These are phyloP conservation scores for Tenodera sinensis DNA, from an alignment of 2,888 invertebrate species.

Conservation along the genomic window DNA sequence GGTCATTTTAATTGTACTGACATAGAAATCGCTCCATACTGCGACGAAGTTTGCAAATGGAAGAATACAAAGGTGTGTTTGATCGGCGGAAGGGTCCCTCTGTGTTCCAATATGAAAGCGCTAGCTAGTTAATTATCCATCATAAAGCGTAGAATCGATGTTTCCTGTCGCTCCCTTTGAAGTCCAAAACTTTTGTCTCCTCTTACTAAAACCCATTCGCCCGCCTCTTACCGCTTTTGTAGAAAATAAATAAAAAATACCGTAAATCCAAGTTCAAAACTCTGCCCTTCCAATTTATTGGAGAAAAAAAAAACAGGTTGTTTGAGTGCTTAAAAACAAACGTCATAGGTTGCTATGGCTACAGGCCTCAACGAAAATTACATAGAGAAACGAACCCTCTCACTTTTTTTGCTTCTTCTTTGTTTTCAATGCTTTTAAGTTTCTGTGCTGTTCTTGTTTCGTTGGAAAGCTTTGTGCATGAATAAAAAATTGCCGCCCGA, in stretches of 20 bases:
- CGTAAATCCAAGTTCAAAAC: neutral
- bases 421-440: neutral
- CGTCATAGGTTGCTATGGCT: neutral
- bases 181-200: slow-evolving; percentile 7
- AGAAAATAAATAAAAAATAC: neutral
- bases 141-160: slow-evolving; percentile 4
- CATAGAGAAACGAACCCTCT: neutral
- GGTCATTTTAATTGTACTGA: slow-evolving; percentile 13
- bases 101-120: neutral
- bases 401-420: neutral
- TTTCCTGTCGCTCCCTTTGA: slow-evolving; percentile 9
- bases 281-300: neutral
- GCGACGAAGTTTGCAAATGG: neutral
- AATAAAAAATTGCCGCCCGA: neutral
- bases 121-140: slow-evolving; percentile 2
- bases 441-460: neutral
- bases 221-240: neutral
- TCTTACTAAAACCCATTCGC: neutral
- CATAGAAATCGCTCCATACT: neutral
- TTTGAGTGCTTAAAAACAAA: neutral
- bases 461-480: neutral
- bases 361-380: neutral
- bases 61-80: neutral
- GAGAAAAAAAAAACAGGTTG: neutral
- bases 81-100: neutral